phyloP scores from a whole-genome alignment of 2,888 invertebrate genomes.

The Incurvaria masculella region DNA sequence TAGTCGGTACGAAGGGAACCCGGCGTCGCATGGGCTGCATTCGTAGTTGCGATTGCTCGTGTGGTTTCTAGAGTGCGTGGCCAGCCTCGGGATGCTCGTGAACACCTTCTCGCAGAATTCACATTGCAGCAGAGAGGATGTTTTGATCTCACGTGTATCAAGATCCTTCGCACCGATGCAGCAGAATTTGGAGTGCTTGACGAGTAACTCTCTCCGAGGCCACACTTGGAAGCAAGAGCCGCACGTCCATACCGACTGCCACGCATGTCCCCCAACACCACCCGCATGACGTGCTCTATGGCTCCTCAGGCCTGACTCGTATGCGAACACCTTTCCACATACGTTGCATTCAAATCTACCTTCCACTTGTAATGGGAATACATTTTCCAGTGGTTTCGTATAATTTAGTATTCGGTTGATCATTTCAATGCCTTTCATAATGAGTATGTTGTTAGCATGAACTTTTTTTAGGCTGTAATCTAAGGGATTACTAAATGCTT shows the following conservation, averaged over 20 bases:
- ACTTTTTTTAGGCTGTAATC: conserved; percentile 46
- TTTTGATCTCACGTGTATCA: conserved; percentile 38
- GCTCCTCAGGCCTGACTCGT: conserved; percentile 43
- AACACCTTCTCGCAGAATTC: conserved; percentile 50
- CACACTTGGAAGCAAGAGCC: conserved; percentile 49
- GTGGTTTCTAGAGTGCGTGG: conserved; percentile 49
- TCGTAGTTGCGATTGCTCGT: conserved; percentile 64
- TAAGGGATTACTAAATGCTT: conserved; percentile 26
- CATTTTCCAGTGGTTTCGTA: conserved; percentile 37
- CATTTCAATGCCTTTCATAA: conserved; percentile 49
- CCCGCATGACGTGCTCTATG: conserved; percentile 33
- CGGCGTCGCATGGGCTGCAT: conserved; percentile 51
- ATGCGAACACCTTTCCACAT: conserved; percentile 49
- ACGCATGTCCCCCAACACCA: conserved; percentile 31
- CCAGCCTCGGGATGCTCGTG: conserved; percentile 41
- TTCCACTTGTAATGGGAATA: too few species aligned
- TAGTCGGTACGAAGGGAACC: conserved; percentile 35
- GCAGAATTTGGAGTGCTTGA: conserved; percentile 35
- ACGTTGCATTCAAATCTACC: conserved; percentile 36
- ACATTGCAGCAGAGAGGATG: conserved; percentile 43
- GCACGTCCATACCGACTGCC: conserved; percentile 51
- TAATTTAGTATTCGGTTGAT: conserved; percentile 43
- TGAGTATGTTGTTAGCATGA: conserved; percentile 45
- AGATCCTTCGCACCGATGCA: conserved; percentile 30
- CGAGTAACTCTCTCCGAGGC: conserved; percentile 38